Evolutionary conservation across 2,888 invertebrate genomes (phyloP), one percentile per base, ranked within the genome.

Genomic region (Drosophila kanekoi): DNA sequence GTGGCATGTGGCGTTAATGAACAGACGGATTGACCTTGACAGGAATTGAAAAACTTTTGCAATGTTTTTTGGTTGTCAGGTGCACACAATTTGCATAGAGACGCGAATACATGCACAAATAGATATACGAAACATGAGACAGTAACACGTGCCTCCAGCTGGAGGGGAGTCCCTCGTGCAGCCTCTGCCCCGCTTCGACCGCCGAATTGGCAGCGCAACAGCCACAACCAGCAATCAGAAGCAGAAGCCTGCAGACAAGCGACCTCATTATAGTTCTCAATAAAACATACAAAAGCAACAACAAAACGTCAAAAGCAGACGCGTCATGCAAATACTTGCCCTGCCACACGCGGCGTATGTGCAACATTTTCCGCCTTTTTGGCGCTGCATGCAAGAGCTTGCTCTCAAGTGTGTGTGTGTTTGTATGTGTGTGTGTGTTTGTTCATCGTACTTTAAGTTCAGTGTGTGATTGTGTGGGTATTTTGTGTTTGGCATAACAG

Each of bases 221-320:
- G 60, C n/a, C 73, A 64, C 59, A 76, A 58, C 13, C 65, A 44
- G 23, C 8, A 23, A 28, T 8, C 37, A 28, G 57, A 10, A 3
- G 3, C 5, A 33, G 37, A 40, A 52, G 51, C 41, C 59, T 45
- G 58, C 58, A 69, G 78, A 69, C 70, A 80, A 65, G 59, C 66
- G 78, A 74, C 73, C 87, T 84, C 89, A 87, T 88, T 81, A 89
- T 79, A 77, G 77, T 65, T 66, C 58, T 65, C 52, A 51, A 72
- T 48, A 32, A 63, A 45, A 35, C 57, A 41, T 38, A 49, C 37
- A 33, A 32, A 49, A 16, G 4, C 16, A 40, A 28, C 8, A 40
- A 18, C 28, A 53, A 20, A 41, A 5, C 5, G 5, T 13, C 10
- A 20, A 45, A n/a, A 8, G 35, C 37, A 18, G 40, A 8, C 37